phyloP scores from a whole-genome alignment of 2,113 vertebrate species.

The Pongo pygmaeus region DNA sequence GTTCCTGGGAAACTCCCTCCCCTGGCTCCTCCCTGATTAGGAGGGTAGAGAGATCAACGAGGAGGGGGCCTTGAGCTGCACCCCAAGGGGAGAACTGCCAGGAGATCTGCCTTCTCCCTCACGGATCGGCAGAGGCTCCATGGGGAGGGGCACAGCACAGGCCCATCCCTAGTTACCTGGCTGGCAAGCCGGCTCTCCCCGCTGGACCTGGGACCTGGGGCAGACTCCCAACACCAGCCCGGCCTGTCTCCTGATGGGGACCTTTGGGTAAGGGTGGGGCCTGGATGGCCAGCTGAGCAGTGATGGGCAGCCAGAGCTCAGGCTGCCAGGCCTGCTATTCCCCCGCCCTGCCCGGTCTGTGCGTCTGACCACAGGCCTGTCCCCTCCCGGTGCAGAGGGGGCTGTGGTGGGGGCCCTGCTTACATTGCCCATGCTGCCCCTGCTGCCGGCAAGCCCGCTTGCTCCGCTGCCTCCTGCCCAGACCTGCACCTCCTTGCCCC shows the following conservation, averaged over 20 bases:
- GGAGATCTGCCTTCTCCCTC: background rate
- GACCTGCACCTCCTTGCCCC: conserved; percentile 17
- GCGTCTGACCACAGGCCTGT: background rate
- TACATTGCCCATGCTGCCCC: conserved; percentile 79
- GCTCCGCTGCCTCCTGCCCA: conserved; percentile 20
- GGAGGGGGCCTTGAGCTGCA: background rate
- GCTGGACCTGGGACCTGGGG: background rate
- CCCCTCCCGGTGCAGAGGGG: background rate
- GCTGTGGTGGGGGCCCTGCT: conserved; percentile 64
- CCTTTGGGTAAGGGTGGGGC: background rate
- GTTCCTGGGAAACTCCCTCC: background rate
- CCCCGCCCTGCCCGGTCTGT: background rate
- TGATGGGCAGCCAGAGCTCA: background rate
- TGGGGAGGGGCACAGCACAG: background rate
- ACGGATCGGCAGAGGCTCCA: background rate
- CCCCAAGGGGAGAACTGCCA: background rate
- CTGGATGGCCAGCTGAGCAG: background rate
- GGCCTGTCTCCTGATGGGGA: background rate
- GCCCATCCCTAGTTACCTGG: background rate
- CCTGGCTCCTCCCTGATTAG: background rate
- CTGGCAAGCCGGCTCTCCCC: background rate
- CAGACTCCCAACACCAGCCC: background rate
- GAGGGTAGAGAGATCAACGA: background rate
- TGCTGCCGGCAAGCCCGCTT: background rate
- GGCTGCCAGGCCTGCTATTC: background rate